These are phyloP conservation scores for Myrmecobius fasciatus DNA, from an alignment of 2,113 vertebrate genomes.

Conservation along the genomic window DNA sequence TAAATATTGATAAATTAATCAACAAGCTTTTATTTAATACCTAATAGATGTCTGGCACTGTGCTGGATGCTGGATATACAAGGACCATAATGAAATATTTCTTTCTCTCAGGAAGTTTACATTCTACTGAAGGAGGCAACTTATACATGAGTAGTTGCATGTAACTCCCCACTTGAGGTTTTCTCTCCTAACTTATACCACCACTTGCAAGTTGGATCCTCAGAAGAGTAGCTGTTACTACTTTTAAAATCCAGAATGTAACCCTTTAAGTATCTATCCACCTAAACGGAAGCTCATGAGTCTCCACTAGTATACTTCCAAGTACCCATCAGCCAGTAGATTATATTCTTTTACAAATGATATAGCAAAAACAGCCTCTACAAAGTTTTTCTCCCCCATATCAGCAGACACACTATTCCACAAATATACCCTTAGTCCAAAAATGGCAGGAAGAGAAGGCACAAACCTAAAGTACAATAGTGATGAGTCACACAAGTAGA, in stretches of 20 bases:
- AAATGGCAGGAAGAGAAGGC: too few relatives aligned
- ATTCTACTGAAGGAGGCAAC: background rate
- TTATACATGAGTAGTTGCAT: background rate
- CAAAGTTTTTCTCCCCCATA: background rate
- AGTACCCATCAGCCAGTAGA: background rate
- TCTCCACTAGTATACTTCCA: background rate
- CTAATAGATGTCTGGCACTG: background rate
- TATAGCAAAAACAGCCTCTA: background rate
- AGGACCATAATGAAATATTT: background rate
- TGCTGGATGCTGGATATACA: background rate
- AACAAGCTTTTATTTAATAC: background rate
- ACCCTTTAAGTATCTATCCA: background rate
- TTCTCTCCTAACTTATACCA: background rate
- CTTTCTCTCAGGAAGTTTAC: background rate
- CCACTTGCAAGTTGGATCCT: background rate
- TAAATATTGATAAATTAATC: background rate
- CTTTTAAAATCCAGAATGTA: background rate
- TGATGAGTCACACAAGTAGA: too few relatives aligned
- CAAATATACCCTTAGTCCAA: too few relatives aligned
- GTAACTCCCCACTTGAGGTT: background rate
- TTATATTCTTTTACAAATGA: background rate
- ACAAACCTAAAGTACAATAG: too few relatives aligned
- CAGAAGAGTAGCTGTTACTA: background rate
- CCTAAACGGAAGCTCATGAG: background rate
- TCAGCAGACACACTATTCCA: too few relatives aligned